phyloP scores from a whole-genome alignment of 2,113 vertebrate species.

The Periophthalmus modestus region DNA sequence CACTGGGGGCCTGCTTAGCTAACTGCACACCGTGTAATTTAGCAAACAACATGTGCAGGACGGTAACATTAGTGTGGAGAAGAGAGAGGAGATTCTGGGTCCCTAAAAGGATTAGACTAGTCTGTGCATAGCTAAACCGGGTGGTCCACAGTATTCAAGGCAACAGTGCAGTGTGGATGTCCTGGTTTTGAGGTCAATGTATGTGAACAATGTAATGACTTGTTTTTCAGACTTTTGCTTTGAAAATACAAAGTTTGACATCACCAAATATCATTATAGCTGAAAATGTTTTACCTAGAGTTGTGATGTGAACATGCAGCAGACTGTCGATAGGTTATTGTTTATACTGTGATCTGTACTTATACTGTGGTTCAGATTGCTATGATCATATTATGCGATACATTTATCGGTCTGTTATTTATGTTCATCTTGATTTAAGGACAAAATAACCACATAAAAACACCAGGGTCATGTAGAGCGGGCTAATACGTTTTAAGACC shows the following conservation, averaged over 20 bases:
- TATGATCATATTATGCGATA: too few species aligned
- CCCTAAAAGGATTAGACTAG: neutral
- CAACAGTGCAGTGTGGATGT: neutral
- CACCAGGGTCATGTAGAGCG: too few species aligned
- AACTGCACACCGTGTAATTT: conserved; percentile 45
- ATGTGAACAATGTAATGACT: neutral
- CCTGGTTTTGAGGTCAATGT: neutral
- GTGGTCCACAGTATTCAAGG: neutral
- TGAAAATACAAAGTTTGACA: neutral
- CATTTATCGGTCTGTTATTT: too few species aligned
- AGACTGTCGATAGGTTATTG: too few species aligned
- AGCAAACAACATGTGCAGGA: conserved; percentile 46
- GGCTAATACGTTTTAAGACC: too few species aligned
- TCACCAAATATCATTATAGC: neutral
- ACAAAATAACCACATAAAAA: too few species aligned
- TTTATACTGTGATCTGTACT: too few species aligned
- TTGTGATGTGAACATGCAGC: too few species aligned
- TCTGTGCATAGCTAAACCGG: neutral
- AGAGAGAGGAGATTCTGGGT: neutral
- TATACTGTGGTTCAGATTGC: too few species aligned
- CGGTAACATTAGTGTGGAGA: conserved; percentile 34
- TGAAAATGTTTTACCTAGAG: too few species aligned
- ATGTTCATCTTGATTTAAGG: too few species aligned
- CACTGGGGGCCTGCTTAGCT: conserved; percentile 35
- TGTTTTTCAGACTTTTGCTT: neutral